phyloP scores from a whole-genome alignment of 1,140 invertebrate species.

The Plectrocnemia conspersa region DNA sequence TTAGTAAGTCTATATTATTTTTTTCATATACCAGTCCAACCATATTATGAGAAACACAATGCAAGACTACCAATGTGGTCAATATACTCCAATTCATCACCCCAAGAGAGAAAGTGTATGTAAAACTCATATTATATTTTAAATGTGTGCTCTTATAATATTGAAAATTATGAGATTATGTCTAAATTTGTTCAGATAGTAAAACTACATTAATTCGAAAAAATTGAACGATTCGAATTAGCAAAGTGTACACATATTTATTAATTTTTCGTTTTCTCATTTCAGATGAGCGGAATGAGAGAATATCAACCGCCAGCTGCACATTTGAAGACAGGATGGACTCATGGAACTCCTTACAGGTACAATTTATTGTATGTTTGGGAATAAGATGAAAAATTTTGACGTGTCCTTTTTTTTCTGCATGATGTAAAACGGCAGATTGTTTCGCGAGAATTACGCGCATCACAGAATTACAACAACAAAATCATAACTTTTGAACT shows the following conservation, averaged over 20 bases:
- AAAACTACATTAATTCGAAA: no score
- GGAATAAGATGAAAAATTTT: no score
- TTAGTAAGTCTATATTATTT: background rate
- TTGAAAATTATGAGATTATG: background rate
- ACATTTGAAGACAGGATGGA: slow-evolving; percentile 32
- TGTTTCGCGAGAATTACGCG: background rate
- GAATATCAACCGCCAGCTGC: slow-evolving; percentile 44
- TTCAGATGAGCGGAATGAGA: slow-evolving; percentile 47
- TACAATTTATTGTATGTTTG: slow-evolving; percentile 13
- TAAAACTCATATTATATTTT: slow-evolving; percentile 20
- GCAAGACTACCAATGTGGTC: slow-evolving; percentile 49
- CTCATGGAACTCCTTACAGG: slow-evolving; percentile 27
- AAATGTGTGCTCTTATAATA: background rate
- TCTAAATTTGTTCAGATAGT: no score
- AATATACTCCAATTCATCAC: slow-evolving; percentile 46
- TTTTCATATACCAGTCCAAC: slow-evolving; percentile 16
- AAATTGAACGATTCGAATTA: no score
- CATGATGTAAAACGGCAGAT: no score
- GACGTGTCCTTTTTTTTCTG: no score
- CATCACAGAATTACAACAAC: no score
- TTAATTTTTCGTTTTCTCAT: background rate
- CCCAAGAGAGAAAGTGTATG: slow-evolving; percentile 49
- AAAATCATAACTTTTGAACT: no score
- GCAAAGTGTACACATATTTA: background rate
- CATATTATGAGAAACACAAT: slow-evolving; percentile 28